Conservation (phyloP, 2,113 vertebrate genomes). For the Melanostigma gelatinosum region DNA sequence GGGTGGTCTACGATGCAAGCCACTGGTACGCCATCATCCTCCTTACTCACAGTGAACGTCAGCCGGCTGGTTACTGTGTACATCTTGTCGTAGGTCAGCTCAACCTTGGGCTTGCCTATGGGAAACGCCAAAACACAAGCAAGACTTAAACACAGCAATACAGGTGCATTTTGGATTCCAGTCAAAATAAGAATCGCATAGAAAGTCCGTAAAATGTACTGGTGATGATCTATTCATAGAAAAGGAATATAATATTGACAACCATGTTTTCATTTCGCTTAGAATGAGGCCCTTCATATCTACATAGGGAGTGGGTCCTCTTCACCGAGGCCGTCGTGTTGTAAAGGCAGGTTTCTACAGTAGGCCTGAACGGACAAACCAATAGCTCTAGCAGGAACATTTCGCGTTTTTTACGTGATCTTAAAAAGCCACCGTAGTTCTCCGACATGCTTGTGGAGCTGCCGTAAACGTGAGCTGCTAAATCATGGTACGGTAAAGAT, state of each 20-base stretch:
- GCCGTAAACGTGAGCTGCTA: background rate
- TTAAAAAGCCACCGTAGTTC: background rate
- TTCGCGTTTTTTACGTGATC: background rate
- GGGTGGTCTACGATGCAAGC: slow-evolving; percentile 96
- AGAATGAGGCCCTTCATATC: background rate
- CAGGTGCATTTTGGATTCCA: background rate
- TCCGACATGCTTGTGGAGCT: background rate
- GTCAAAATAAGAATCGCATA: background rate
- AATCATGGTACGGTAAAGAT: background rate
- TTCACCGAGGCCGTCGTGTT: background rate
- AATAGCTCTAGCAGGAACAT: background rate
- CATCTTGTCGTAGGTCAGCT: slow-evolving; percentile 91
- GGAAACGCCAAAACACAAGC: background rate
- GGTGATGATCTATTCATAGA: background rate
- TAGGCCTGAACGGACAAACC: too few species aligned
- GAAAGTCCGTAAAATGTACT: background rate
- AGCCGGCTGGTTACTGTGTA: slow-evolving; percentile 95
- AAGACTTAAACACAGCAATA: background rate
- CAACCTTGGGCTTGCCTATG: slow-evolving; percentile 89
- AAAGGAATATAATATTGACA: background rate
- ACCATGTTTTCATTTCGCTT: background rate
- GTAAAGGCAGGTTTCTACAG: background rate
- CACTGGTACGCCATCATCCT: slow-evolving; percentile 92
- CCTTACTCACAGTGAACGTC: slow-evolving; percentile 88
- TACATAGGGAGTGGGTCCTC: background rate